Conservation (phyloP, 2,888 invertebrate genomes). For the Cepaea hortensis region DNA sequence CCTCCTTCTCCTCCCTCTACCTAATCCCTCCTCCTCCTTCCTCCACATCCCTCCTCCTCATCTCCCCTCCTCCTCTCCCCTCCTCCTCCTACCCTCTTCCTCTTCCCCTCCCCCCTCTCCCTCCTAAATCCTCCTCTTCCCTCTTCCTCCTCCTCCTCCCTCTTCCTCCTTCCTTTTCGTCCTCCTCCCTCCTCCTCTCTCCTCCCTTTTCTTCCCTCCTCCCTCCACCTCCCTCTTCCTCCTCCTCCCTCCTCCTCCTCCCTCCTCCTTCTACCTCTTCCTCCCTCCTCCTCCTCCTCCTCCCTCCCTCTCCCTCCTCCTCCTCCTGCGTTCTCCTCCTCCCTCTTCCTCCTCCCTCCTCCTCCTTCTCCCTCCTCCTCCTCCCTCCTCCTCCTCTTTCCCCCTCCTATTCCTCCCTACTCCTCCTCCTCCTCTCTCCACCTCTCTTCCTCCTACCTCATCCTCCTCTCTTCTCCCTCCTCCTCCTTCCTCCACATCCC, state of each 20-base stretch:
- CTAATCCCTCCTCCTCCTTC: no score
- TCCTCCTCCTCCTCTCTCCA: no score
- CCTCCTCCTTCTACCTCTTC: no score
- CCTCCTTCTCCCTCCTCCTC: neutral
- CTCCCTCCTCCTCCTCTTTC: neutral
- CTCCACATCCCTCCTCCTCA: no score
- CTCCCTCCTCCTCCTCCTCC: neutral
- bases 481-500: no score
- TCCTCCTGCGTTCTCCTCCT: neutral
- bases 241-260: neutral
- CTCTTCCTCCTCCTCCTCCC: neutral
- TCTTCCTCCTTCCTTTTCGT: neutral
- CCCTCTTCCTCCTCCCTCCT: neutral
- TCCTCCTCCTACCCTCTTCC: no score
- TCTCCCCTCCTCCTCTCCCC: no score
- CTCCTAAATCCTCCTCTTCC: neutral
- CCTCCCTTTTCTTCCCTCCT: conserved; percentile 7
- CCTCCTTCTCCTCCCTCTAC: neutral
- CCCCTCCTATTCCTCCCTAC: neutral
- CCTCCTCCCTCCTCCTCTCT: neutral
- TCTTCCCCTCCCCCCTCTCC: no score
- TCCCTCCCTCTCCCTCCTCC: no score
- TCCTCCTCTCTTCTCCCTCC: no score
- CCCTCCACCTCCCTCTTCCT: neutral
- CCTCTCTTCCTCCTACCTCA: neutral